Conservation (phyloP, 2,888 invertebrate genomes). For the Zele albiditarsus region DNA sequence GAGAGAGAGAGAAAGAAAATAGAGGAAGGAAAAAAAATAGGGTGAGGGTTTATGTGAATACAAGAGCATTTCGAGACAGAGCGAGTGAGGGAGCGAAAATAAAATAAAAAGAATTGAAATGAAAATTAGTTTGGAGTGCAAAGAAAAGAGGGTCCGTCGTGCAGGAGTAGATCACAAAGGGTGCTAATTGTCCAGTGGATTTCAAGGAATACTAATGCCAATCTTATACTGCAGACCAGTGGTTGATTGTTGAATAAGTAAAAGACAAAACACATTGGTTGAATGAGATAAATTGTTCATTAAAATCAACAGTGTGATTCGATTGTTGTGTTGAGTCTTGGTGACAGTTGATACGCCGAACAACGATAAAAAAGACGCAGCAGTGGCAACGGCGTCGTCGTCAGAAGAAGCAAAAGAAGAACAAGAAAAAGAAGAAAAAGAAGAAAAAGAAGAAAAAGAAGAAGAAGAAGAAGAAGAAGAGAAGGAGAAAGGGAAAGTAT, state of each 20-base stretch:
- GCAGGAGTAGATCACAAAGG: conserved; percentile 10
- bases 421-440: neutral
- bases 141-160: conserved; percentile 20
- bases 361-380: neutral
- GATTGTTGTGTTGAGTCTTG: neutral
- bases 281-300: neutral
- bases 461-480: neutral
- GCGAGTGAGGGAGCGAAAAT: conserved; percentile 26
- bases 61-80: neutral
- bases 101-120: neutral
- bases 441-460: neutral
- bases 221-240: conserved; percentile 6
- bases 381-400: neutral
- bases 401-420: neutral
- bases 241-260: conserved; percentile 1
- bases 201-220: neutral
- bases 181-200: conserved; percentile 20
- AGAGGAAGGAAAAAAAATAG: conserved; percentile 15
- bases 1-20: conserved; percentile 2
- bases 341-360: neutral
- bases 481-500: neutral
- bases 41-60: conserved; percentile 24
- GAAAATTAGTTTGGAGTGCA: neutral
- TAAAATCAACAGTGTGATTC: neutral
- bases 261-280: neutral